Conservation (phyloP, 1,140 invertebrate genomes). For the Philaenus spumarius region DNA sequence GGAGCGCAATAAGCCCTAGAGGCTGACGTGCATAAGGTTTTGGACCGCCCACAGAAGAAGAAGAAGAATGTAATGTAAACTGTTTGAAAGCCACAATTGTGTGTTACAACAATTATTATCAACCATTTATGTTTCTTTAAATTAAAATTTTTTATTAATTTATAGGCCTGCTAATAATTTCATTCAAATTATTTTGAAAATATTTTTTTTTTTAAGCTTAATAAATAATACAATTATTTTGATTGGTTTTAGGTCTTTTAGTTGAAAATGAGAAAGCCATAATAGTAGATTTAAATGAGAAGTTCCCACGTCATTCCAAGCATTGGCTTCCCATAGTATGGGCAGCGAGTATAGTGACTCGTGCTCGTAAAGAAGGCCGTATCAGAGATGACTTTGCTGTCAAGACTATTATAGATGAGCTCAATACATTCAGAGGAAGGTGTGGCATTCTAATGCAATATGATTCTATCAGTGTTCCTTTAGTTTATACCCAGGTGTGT, state of each 20-base stretch:
- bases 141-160: too few species aligned
- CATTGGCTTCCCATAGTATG: constrained; percentile 94
- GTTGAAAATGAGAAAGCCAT: constrained; percentile 77
- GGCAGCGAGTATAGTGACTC: constrained; percentile 82
- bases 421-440: constrained; percentile 80
- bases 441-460: constrained; percentile 77
- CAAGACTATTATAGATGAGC: constrained; percentile 82
- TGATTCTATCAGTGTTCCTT: constrained; percentile 85
- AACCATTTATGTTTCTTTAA: too few species aligned
- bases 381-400: constrained; percentile 90
- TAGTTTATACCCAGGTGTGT: constrained; percentile 85
- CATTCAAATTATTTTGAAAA: background rate
- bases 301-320: constrained; percentile 81
- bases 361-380: constrained; percentile 80
- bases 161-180: too few species aligned
- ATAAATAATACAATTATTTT: background rate
- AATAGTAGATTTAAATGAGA: constrained; percentile 68
- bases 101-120: too few species aligned
- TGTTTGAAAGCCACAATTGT: too few species aligned
- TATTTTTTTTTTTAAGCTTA: too few species aligned
- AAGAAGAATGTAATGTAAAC: too few species aligned
- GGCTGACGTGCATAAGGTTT: too few species aligned
- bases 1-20: too few species aligned
- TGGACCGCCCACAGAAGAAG: too few species aligned
- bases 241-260: constrained; percentile 57